Evolutionary conservation across 1,140 invertebrate genomes (phyloP), one percentile per base, ranked within the genome.

Genomic region (Hyposmocoma kahamanoa): DNA sequence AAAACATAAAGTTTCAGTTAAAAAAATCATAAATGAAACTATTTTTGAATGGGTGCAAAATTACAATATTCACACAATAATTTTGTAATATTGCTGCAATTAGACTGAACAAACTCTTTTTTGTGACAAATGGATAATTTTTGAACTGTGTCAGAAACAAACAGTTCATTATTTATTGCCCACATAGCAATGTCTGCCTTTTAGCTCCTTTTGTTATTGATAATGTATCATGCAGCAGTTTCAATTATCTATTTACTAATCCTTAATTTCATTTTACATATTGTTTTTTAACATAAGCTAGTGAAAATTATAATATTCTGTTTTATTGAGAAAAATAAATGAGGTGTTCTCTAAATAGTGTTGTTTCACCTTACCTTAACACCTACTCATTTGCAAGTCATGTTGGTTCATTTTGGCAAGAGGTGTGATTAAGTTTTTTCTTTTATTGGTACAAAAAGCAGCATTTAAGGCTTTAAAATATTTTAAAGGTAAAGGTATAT

Each of bases 301-400:
- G 77, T 76, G 76, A 70, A 80, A 84, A 84, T 79, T 82, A 78
- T 82, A 81, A 82, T 74, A 78, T 84, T 81, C 74, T 84, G 78
- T 84, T 84, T 79, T 79, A 82, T 74, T 74, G 74, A 78, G 70
- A 77, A 63, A 65, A 66, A 82, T 77, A 76, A 84, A 84, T 34
- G 41, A 72, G 56, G 66, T 72, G 68, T 82, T 84, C 76, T 74
- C 71, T 56, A 55, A 72, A 60, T 53, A 58, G 53, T 51, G 56
- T 67, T 68, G 61, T 76, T 72, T 72, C 69, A 39, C 56, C 56
- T 42, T 62, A 42, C 44, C 58, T 6, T 28, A n/a, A n/a, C 32
- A 44, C 62, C 63, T 58, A 69, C 56, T 34, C 50, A 43, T 44
- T 3, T 58, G 67, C 69, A 72, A 75, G 71, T 81, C 69, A 78